Base-by-base conservation (phyloP, 2,797 vertebrate species). In the Chelon auratus region DNA sequence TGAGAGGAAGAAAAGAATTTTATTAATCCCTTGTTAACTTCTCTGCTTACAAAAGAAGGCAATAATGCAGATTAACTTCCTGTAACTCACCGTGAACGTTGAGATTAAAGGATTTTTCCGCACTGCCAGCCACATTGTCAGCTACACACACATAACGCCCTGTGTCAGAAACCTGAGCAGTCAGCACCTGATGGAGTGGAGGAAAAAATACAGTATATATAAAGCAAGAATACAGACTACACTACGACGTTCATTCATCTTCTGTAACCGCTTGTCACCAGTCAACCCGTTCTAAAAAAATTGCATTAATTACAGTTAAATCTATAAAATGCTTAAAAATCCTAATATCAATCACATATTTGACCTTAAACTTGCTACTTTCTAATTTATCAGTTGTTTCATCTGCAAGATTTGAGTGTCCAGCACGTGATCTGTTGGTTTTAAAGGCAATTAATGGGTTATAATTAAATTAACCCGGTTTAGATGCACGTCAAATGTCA, bases 91-190 rank as follows among this genome's bases (percentile, higher is more conserved):
- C 93, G 0, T 98, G 95, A 77, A 99, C 95, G 18, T 99, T 96
- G 55, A 99, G 94, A 84, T 98, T 97, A 74, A 97, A 98, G 39
- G 93, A 93, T 75, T 98, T 99, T 75, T 98, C 97, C 70, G 96
- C 93, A 62, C 92, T 97, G 81, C 98, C 98, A 18, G 97, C 98
- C 42, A 91, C 62, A 40, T 98, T 99, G 84, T 96, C 95, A 52
- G 96, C 96, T 66, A 96, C 58, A 77, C 98, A 99, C 77, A 94
- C 63, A 1, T 97, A 99, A 3, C 96, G 96, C 3, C 97, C 97
- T 0, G 96, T 98, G 77, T 99, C 96, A 51, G 93, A 93, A 54
- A 99, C 93, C 56, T 95, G 96, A 68, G 95, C 93, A 65, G 91
- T 95, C 64, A 90, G 75, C 88, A 99, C 93, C 98, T 99, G 92